These are phyloP conservation scores for Scophthalmus maximus DNA, from an alignment of 2,113 vertebrate species.

Conservation along the genomic window DNA sequence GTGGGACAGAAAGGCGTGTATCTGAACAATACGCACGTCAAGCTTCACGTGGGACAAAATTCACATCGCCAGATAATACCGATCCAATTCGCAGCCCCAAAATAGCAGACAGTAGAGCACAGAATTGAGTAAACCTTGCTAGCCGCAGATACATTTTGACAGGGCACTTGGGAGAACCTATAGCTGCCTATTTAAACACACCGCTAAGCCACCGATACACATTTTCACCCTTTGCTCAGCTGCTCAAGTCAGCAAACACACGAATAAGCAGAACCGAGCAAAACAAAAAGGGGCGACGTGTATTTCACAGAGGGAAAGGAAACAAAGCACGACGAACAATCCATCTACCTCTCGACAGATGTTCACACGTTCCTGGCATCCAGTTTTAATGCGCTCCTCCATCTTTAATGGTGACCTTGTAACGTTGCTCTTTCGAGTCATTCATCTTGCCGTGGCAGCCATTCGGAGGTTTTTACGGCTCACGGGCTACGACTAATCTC, in stretches of 20 bases:
- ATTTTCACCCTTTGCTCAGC: slow-evolving; percentile 52
- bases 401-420: slow-evolving; percentile 49
- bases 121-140: slow-evolving; percentile 6
- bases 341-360: slow-evolving; percentile 7
- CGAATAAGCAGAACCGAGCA: background rate
- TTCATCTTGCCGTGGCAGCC: slow-evolving; percentile 2
- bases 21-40: slow-evolving; percentile 44
- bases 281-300: background rate
- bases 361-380: slow-evolving; percentile 11
- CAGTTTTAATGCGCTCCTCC: slow-evolving; percentile 32
- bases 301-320: background rate
- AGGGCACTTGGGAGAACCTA: slow-evolving; percentile 18
- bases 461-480: slow-evolving; percentile 7
- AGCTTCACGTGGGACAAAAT: slow-evolving; percentile 39
- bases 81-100: slow-evolving; percentile 26
- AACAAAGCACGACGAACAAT: slow-evolving; percentile 10
- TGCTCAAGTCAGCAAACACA: slow-evolving; percentile 59
- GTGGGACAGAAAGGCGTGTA: background rate
- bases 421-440: slow-evolving; percentile 9
- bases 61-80: slow-evolving; percentile 32
- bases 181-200: slow-evolving; percentile 35
- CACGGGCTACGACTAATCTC: slow-evolving; percentile 27
- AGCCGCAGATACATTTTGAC: slow-evolving; percentile 30
- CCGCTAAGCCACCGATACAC: slow-evolving; percentile 28
- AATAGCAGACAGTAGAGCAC: slow-evolving; percentile 1